These are phyloP conservation scores for Cyanoliseus patagonus DNA, from an alignment of 2,113 vertebrate species.

Conservation along the genomic window DNA sequence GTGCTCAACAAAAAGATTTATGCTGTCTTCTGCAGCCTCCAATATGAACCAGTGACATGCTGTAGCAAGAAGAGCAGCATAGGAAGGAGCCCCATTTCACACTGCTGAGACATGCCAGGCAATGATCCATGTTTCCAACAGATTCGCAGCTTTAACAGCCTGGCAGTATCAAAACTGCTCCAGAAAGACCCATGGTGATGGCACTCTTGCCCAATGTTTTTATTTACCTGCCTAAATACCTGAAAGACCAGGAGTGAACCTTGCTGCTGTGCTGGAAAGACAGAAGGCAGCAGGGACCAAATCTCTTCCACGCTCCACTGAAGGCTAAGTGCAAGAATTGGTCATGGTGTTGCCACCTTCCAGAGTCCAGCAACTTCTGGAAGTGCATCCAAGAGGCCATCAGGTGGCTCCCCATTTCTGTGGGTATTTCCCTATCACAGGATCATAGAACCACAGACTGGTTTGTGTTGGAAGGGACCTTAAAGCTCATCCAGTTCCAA, in stretches of 20 bases:
- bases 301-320: fast-evolving
- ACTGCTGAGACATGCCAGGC: not conserved
- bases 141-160: not conserved
- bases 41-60: not conserved
- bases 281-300: not conserved
- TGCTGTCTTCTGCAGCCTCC: not conserved
- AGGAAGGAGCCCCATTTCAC: not conserved
- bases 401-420: no score
- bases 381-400: not conserved
- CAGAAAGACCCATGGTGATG: fast-evolving
- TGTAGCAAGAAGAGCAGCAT: not conserved
- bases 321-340: not conserved
- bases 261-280: not conserved
- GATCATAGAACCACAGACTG: not conserved
- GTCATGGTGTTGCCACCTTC: not conserved
- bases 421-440: not conserved
- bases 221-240: not conserved
- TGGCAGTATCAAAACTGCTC: not conserved
- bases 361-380: fast-evolving
- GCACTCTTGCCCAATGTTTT: not conserved
- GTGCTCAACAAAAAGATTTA: not conserved
- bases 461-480: not conserved
- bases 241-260: not conserved
- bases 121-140: not conserved
- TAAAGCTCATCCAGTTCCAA: not conserved